Conservation (phyloP, 2,888 invertebrate species). For the Troides aeacus region DNA sequence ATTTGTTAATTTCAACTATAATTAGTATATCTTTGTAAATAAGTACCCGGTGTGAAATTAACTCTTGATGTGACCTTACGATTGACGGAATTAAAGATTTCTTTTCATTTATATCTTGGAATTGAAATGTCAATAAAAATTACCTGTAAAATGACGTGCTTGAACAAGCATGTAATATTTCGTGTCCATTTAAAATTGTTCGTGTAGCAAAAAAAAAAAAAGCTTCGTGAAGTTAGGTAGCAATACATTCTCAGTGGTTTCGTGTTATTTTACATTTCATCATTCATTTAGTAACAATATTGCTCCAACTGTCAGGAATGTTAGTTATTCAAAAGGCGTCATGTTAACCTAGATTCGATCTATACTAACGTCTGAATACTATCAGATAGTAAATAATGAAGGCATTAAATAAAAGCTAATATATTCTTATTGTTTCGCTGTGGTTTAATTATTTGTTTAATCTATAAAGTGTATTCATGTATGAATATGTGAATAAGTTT, state of each 20-base stretch:
- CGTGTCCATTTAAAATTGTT: constrained; percentile 7
- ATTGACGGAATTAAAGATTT: too few species aligned
- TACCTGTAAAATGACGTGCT: constrained; percentile 7
- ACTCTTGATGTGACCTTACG: too few species aligned
- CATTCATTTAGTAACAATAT: constrained; percentile 27
- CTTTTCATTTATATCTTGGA: background rate
- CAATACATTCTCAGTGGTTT: constrained; percentile 14
- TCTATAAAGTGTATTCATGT: too few species aligned
- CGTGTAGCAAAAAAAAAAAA: background rate
- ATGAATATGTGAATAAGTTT: background rate
- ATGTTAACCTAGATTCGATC: constrained; percentile 54
- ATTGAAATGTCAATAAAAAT: background rate
- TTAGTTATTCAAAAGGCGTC: constrained; percentile 31
- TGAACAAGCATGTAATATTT: constrained; percentile 11
- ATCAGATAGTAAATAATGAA: constrained; percentile 47
- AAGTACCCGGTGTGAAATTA: too few species aligned
- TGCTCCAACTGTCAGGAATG: constrained; percentile 33
- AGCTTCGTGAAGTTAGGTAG: background rate
- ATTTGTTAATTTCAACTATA: too few species aligned
- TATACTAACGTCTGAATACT: too few species aligned
- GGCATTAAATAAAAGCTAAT: constrained; percentile 40
- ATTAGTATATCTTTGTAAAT: too few species aligned
- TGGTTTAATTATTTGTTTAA: background rate
- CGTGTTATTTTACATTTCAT: constrained; percentile 27
- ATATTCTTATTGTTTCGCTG: background rate